A percentile compares a stretch with the other conserved stretches of the same genome.
phyloP scores from a whole-genome alignment of 2,113 vertebrate genomes.

The Cariama cristata region DNA sequence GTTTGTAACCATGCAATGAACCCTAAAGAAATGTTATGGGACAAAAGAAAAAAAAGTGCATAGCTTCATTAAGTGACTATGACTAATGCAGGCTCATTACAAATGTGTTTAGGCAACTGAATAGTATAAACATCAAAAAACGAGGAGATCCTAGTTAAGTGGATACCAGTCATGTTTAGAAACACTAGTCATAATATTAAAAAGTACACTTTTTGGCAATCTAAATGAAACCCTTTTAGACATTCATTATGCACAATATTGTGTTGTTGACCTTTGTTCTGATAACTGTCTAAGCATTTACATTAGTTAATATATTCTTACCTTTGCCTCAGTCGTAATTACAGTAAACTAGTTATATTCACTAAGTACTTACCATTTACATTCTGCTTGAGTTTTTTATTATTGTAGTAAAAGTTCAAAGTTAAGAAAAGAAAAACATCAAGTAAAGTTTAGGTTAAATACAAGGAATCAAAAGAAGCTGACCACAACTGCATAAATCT shows the following conservation, averaged over 20 bases:
- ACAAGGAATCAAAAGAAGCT: background rate
- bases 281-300: background rate
- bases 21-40: background rate
- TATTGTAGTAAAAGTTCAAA: background rate
- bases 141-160: fast-evolving
- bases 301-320: background rate
- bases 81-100: background rate
- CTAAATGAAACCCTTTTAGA: background rate
- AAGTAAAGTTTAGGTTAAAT: background rate
- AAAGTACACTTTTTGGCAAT: background rate
- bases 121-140: background rate
- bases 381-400: background rate
- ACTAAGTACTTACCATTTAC: background rate
- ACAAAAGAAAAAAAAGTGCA: background rate
- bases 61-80: background rate
- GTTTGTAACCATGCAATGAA: background rate
- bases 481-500: background rate
- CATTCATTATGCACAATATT: background rate
- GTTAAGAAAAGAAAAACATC: background rate
- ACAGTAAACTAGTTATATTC: background rate
- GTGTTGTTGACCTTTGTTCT: background rate
- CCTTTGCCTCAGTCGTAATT: background rate
- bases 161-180: background rate
- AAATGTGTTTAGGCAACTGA: background rate
- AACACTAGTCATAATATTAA: background rate